Evolutionary conservation across 2,888 invertebrate species (phyloP), one percentile per base, ranked within the genome.

Genomic region (Synergus laeviventris): DNA sequence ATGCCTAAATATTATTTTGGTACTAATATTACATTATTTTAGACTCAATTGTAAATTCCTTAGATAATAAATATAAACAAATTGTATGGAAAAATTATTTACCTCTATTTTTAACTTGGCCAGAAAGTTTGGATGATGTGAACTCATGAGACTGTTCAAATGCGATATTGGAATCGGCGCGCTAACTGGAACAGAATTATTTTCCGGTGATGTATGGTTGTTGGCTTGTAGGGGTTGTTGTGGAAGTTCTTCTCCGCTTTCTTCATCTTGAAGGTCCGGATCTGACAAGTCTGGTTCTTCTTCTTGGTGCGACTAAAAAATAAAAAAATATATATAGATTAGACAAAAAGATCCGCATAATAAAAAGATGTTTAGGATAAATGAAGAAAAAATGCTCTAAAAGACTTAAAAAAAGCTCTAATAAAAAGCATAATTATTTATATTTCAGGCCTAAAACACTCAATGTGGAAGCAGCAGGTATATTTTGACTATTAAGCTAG

Each of bases 241-340:
- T 2, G 88, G 88, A 74, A 91, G 84, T 76, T 91, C 91, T 62
- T 91, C 91, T 80, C 92, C 93, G 81, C 91, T 91, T 79, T 91
- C 91, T 80, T 93, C 93, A 80, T 93, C 93, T 81, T 92, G 92
- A 11, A 92, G 91, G 79, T 92, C 93, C 1, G 92, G 92, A 81
- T 93, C 93, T 78, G 93, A 93, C 81, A 93, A 89, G 76, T 89
- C 89, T 9, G 49, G 49, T 76, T 91, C 91, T 78, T 93, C 93
- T 78, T 93, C 93, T 83, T 92, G 93, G 82, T 93, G 92, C 39
- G 93, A 93, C 93, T 93, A 91, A 38, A 92, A 91, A 62, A 86
- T 79, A 82, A 86, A 76, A 81, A 78, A 78, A 80, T 59, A 73
- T 4, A 31, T 16, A 24, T 60, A 39, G 54, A 76, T 54, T 62